Base-by-base conservation (phyloP, 2,113 vertebrate genomes). In the Amphilophus citrinellus region DNA sequence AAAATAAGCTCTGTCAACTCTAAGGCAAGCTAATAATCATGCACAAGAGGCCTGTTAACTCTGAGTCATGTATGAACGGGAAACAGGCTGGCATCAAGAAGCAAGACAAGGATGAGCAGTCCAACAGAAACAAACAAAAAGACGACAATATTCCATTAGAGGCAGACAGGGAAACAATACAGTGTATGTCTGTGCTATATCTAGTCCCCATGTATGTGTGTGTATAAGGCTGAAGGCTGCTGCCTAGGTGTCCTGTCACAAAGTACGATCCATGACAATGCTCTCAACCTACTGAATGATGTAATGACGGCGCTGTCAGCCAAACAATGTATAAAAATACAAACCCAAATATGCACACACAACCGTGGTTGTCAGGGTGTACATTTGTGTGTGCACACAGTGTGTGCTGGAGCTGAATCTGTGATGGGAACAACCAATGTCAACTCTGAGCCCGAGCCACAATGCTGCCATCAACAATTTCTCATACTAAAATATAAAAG, bases 51-150 rank as follows among this genome's bases (percentile, higher is more conserved):
- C 13, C 57, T 77, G 59, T 61, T 80, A 76, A 32, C 5, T 7
- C 27, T 37, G 90, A 91, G 80, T 87, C 86, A 84, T 47, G 24
- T 42, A 66, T 17, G 35, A 75, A 53, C 3, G 3, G 30, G 37
- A 61, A 68, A 73, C 6, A 8, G 18, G 63, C 10, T 60, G 3
- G 10, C 75, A 84, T 42, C 20, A 22, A 58, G 8, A 37, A 80
- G 65, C 60, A 15, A 7, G 63, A 44, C 84, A 77, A 30, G 9
- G 53, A 90, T 42, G 84, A 87, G 82, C 66, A 78, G 44, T 58
- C 56, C 50, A 77, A 84, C 24, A 59, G 32, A 62, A 85, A 58
- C 56, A 84, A 78, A 86, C 18, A 82, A 39, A 75, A 22, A 58
- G 60, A 50, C 80, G 65, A 15, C 77, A 82, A 84, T 56, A 78